Evolutionary conservation across 2,797 vertebrate species (phyloP), one percentile per base, ranked within the genome.

Genomic region (Halcyon chelicuti): DNA sequence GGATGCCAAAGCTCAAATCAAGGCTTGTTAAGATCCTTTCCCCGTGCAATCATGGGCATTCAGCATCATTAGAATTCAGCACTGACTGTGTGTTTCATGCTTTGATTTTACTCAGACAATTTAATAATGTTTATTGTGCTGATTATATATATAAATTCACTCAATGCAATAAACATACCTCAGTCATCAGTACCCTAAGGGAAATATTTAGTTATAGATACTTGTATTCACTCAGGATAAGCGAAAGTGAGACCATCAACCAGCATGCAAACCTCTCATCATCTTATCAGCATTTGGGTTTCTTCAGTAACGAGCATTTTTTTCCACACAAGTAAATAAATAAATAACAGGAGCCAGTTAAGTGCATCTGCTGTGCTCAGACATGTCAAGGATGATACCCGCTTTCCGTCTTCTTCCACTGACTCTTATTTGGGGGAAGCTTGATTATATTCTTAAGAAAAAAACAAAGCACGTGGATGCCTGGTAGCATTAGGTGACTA

Each of bases 11-110:
- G 91, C 97, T 97, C 94, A 96, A 95, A 97, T 97, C 97, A 97
- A 94, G 97, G 96, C 97, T 98, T 97, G 97, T 98, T 98, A 98
- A 98, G 97, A 98, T 97, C 98, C 96, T 96, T 98, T 98, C 96
- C 97, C 93, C 37, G 63, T 94, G 90, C 96, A 96, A 49, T 94
- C 94, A 86, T 63, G 72, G 96, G 93, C 96, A 95, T 96, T 97
- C 95, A 94, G 97, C 97, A 91, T 97, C 94, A 96, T 97, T 97
- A 96, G 96, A 97, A 97, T 98, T 97, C 96, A 96, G 96, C 79
- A 93, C 96, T 96, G 97, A 93, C 79, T 74, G 91, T 65, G 60
- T 76, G 82, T 96, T 97, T 95, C 92, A 88, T 96, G 96, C 97
- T 98, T 97, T 98, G 95, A 96, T 97, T 98, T 97, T 96, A 95